phyloP scores from a whole-genome alignment of 2,113 vertebrate species.

The Rhinoderma darwinii region DNA sequence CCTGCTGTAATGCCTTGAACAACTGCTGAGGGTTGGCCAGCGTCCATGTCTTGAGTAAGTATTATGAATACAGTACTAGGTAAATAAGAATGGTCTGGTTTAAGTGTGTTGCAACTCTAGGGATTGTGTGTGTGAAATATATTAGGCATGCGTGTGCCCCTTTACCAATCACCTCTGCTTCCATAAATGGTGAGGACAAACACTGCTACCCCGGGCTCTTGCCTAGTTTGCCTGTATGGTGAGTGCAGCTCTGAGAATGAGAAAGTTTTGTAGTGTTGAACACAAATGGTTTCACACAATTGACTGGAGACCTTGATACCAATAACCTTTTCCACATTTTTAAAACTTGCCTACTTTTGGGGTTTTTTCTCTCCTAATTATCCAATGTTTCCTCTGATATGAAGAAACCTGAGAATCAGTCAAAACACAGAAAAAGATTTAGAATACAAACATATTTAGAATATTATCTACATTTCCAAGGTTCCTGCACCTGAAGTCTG shows the following conservation, averaged over 20 bases:
- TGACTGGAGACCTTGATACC: too few relatives aligned
- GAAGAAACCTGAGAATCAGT: too few relatives aligned
- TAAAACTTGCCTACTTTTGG: neutral
- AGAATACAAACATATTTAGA: too few relatives aligned
- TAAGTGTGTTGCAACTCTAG: neutral
- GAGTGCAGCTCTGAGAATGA: neutral
- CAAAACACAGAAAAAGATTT: too few relatives aligned
- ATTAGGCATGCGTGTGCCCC: neutral
- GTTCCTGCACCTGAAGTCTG: too few relatives aligned
- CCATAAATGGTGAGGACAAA: neutral
- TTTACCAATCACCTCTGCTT: neutral
- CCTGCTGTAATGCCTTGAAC: constrained; percentile 22
- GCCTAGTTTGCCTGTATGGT: neutral
- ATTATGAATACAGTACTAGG: neutral
- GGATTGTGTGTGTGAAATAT: neutral
- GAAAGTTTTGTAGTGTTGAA: too few relatives aligned
- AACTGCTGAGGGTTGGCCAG: constrained; percentile 16
- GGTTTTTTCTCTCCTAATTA: neutral
- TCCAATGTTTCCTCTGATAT: neutral
- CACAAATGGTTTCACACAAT: too few relatives aligned
- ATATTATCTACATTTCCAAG: too few relatives aligned
- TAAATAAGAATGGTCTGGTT: neutral
- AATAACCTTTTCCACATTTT: neutral
- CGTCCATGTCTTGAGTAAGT: neutral
- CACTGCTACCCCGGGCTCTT: neutral